These are phyloP conservation scores for Cephalotes varians DNA, from an alignment of 2,888 invertebrate species.

Conservation along the genomic window DNA sequence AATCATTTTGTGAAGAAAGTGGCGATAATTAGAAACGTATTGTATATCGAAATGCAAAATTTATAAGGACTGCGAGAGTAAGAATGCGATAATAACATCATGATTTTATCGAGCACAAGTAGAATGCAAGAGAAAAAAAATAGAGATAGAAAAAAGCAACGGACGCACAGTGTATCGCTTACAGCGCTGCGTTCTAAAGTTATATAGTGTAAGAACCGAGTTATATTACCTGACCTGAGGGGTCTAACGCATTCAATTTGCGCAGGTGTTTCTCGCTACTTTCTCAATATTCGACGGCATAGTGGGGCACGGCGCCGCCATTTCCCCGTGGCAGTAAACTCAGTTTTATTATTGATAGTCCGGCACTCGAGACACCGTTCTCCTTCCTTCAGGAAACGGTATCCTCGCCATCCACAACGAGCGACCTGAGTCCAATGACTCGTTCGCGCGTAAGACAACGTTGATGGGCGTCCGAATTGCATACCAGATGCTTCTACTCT, in stretches of 20 bases:
- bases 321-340: constrained; percentile 71
- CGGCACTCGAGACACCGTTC: constrained; percentile 53
- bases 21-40: neutral
- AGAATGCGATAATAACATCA: neutral
- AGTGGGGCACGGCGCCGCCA: constrained; percentile 44
- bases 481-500: neutral
- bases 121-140: neutral
- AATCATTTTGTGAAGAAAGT: neutral
- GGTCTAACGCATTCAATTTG: constrained; percentile 76
- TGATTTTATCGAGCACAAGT: neutral
- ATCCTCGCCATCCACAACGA: constrained; percentile 32
- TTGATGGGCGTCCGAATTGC: neutral
- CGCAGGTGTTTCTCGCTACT: constrained; percentile 74
- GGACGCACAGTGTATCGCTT: neutral
- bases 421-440: constrained; percentile 34
- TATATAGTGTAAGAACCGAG: constrained; percentile 37
- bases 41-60: constrained; percentile 4
- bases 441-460: constrained; percentile 4
- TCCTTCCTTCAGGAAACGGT: constrained; percentile 36
- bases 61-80: neutral
- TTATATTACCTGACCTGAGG: constrained; percentile 55
- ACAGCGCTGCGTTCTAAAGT: neutral
- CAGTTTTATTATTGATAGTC: constrained; percentile 77
- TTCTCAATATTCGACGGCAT: constrained; percentile 73
- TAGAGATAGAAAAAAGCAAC: neutral